Base-by-base conservation (phyloP, 2,797 vertebrate genomes). In the Syngnathus rostellatus region DNA sequence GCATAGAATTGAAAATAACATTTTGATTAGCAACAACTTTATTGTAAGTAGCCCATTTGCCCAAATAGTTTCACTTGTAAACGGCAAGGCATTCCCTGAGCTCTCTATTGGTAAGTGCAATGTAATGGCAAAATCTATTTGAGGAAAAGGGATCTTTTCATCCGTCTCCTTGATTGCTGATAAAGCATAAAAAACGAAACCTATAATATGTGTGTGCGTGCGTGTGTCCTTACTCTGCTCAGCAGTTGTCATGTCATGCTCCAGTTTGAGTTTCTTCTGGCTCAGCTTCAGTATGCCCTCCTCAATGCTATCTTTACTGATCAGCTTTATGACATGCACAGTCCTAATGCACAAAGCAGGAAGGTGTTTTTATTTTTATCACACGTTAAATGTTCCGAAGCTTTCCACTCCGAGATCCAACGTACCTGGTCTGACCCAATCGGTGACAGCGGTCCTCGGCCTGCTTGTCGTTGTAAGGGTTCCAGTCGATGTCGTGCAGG, bases 381-480 rank as follows among this genome's bases (percentile, higher is more conserved):
- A 31, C 8, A 5, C 3, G 10, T 55, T 55, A 7, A 11, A 57
- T 6, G 25, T 16, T 31, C 12, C 1, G 23, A 57, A 37, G 25
- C 5, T 12, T 31, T 55, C 53, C 12, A 55, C 4, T 55, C 9
- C 12, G 25, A 53, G 46, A 6, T 37, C 53, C 5, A 48, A 8
- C 90, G 78, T 85, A 97, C 95, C 89, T 94, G 62, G 93, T 96
- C 83, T 99, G 97, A 31, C 97, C 97, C 31, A 99, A 91, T 73
- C 97, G 90, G 61, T 99, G 97, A 83, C 97, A 99, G 62, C 97
- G 87, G 77, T 98, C 97, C 80, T 98, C 97, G 2, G 97, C 97
- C 86, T 99, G 97, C 69, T 98, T 98, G 83, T 99, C 97, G 9
- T 99, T 98, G 79, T 98, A 98, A 0, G 97, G 97, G 77, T 99